Percentiles rank a stretch among this genome's conserved stretches.
Conservation (phyloP, 2,888 invertebrate species). For the Hirtodrosophila duncani region DNA sequence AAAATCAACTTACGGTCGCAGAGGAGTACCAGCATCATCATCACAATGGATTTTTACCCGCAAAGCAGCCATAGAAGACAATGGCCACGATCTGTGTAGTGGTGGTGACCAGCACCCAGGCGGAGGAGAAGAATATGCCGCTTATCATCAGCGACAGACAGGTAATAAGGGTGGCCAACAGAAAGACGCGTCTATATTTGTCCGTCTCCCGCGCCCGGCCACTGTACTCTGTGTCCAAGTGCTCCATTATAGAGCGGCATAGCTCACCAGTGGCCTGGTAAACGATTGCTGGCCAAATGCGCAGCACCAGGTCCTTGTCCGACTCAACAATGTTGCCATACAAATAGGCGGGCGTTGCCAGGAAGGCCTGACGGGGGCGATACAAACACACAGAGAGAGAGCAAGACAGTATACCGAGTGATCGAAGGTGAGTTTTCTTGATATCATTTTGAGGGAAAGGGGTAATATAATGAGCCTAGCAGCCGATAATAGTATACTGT, state of each 20-base stretch:
- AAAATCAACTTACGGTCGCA: background rate
- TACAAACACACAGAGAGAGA: background rate
- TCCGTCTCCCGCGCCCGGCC: slow-evolving; percentile 71
- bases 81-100: slow-evolving; percentile 76
- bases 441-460: slow-evolving; percentile 1
- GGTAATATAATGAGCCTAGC: too few relatives aligned
- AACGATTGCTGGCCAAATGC: slow-evolving; percentile 78
- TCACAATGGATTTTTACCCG: slow-evolving; percentile 73
- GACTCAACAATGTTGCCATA: slow-evolving; percentile 78
- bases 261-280: slow-evolving; percentile 76
- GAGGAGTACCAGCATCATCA: background rate
- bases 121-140: slow-evolving; percentile 77
- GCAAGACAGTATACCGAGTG: background rate
- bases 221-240: slow-evolving; percentile 74
- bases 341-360: slow-evolving; percentile 77
- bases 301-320: slow-evolving; percentile 75
- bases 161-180: slow-evolving; percentile 74
- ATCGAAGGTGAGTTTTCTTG: background rate
- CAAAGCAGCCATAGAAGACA: slow-evolving; percentile 76
- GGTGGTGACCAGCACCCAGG: slow-evolving; percentile 75
- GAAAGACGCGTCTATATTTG: slow-evolving; percentile 72
- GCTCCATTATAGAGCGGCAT: slow-evolving; percentile 76
- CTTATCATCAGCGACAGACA: slow-evolving; percentile 75
- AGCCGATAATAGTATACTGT: too few relatives aligned
- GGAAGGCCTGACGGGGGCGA: slow-evolving; percentile 68